Percentiles rank a stretch among this genome's conserved stretches.
phyloP scores from a whole-genome alignment of 2,888 invertebrate species.

The Drosophila meridionalis region DNA sequence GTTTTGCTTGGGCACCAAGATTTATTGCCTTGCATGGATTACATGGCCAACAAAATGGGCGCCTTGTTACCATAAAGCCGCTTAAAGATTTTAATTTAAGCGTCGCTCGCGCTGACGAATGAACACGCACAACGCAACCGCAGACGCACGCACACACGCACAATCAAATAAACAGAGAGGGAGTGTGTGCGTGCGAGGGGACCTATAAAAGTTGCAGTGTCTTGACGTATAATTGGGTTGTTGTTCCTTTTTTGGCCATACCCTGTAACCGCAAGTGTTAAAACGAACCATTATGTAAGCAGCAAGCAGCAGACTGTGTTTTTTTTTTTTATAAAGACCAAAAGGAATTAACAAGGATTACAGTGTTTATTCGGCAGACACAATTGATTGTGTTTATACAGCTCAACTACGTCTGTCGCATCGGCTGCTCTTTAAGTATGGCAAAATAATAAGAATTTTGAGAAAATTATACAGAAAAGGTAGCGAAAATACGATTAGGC shows the following conservation, averaged over 20 bases:
- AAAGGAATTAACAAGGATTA: slow-evolving; percentile 4
- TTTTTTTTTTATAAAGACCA: neutral
- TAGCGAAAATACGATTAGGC: neutral
- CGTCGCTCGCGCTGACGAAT: slow-evolving; percentile 38
- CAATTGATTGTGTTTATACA: neutral
- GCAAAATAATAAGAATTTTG: too few species aligned
- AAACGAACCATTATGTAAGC: neutral
- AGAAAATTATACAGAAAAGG: neutral
- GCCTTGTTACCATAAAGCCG: slow-evolving; percentile 68
- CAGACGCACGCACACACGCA: slow-evolving; percentile 9
- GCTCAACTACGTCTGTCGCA: neutral
- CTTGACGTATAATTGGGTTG: slow-evolving; percentile 27
- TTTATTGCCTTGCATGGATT: slow-evolving; percentile 68
- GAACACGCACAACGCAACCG: slow-evolving; percentile 27
- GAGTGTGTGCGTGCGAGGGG: neutral
- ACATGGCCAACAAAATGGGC: slow-evolving; percentile 45
- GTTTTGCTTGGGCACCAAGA: slow-evolving; percentile 54
- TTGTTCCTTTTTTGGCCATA: slow-evolving; percentile 4
- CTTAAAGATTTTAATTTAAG: slow-evolving; percentile 74
- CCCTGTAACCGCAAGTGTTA: slow-evolving; percentile 5
- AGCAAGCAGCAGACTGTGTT: neutral
- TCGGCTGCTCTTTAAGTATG: neutral
- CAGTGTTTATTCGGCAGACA: neutral
- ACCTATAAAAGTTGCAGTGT: neutral
- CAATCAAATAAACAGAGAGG: neutral